Base-by-base conservation (phyloP, 2,888 invertebrate species). In the Cremastobaeus sp. region DNA sequence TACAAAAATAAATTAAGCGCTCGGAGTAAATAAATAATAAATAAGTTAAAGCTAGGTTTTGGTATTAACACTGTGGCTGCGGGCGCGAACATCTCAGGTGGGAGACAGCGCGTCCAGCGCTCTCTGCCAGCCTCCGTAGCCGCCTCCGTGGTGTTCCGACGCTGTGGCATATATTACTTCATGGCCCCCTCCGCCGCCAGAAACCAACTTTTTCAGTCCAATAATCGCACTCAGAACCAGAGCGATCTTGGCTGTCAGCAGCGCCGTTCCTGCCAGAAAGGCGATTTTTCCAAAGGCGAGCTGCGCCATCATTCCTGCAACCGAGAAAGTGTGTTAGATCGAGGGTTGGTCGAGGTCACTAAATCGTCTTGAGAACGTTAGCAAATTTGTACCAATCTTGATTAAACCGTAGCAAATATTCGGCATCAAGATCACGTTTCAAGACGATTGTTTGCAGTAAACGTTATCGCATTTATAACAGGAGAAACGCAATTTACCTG, bases 231-330 rank as follows among this genome's bases (percentile, higher is more conserved):
- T 91, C 21, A 92, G 82, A 50, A 92, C 85, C 15, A 93, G 83
- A 0, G 92, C 92, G 47, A 92, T 89, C 84, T 93, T 93, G 4
- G 92, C 91, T 69, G 93, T 89, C 55, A 93, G 87, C 65, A 93
- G 87, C 2, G 93, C 93, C 5, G 92, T 90, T 37, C 92, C 92
- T 0, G 93, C 92, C 77, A 93, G 88, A 69, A 93, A 89, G 3
- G 92, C 91, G 66, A 93, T 90, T 88, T 93, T 92, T 18, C 92
- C 92, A 83, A 92, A 90, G 70, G 92, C 91, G 88, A 93, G 86
- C 86, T 92, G 92, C 1, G 91, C 90, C 86, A 92, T 88, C 88
- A 92, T 90, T 35, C 91, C 89, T 81, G 57, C 8, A 11, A 20
- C n/a, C 1, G 18, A 18, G n/a, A n/a, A n/a, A n/a, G n/a, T n/a